Evolutionary conservation across 2,113 vertebrate genomes (phyloP).

Genomic region (Redunca redunca): DNA sequence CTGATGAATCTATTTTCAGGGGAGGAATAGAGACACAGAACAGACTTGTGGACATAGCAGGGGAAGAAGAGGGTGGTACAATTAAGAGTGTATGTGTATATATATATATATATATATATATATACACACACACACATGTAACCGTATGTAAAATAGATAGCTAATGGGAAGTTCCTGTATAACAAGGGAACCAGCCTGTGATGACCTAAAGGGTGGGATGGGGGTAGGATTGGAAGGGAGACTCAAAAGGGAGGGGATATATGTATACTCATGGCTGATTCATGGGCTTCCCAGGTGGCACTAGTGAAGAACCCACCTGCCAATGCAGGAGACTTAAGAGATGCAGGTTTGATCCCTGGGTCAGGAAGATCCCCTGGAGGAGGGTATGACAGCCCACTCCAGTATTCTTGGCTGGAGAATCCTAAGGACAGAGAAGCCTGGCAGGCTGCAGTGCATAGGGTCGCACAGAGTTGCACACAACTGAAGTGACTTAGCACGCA

Average conservation of each 20-base stretch:
- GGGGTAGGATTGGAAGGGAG: neutral
- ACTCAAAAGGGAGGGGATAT: neutral
- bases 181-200: neutral
- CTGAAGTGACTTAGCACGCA: neutral
- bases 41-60: neutral
- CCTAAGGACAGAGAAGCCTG: neutral
- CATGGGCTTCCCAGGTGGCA: neutral
- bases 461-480: neutral
- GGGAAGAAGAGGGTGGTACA: neutral
- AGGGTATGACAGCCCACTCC: neutral
- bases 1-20: neutral
- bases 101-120: accelerated
- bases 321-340: neutral
- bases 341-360: neutral
- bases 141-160: neutral
- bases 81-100: neutral
- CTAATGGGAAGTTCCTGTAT: neutral
- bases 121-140: neutral
- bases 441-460: neutral
- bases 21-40: neutral
- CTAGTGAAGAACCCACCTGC: neutral
- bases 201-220: neutral
- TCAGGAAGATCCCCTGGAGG: neutral
- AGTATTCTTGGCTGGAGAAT: neutral
- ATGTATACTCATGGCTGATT: neutral